Base-by-base conservation (phyloP, 2,113 vertebrate genomes). In the Hassar affinis region DNA sequence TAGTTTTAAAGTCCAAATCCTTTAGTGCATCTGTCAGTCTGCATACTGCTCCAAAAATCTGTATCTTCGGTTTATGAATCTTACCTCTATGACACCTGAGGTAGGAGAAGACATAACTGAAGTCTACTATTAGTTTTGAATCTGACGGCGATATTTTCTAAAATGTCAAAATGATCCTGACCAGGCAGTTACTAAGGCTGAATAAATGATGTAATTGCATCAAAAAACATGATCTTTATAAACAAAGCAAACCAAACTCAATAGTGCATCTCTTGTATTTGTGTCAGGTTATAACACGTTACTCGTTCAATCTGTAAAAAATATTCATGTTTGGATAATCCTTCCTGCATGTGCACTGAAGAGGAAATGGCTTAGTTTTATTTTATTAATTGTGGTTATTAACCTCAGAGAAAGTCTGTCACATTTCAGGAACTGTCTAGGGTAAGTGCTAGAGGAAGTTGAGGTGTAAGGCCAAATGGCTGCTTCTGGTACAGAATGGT, bases 401-500 rank as follows among this genome's bases (percentile, higher is more conserved):
- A 45, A 59, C 35, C 64, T 69, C 17, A 74, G 71, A 77, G 49
- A 54, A 38, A 33, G 47, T 78, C 20, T 35, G 27, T 38, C 25
- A 45, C 72, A 35, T 80, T 83, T 75, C 11, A 84, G 78, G 47
- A 25, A 61, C 54, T 86, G 82, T 81, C 33, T 77, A 69, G 68
- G 35, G 74, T 71, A 54, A 62, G 45, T 9, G 45, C 22, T 17
- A 30, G 33, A 85, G 86, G 75, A 87, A 87, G 72, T 42, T 38
- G 45, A 87, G 75, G 83, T 80, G 49, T 75, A 77, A 81, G 76
- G 79, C 75, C 57, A 77, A n/a, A 66, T 20, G 38, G 47, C 38
- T 85, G 79, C 51, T 54, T 59, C 45, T 30, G 79, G n/a, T 78
- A 35, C 52, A 71, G 76, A 59, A 42, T 57, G 59, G 61, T 33